Percentiles rank a stretch among this genome's conserved stretches.
Evolutionary conservation across 2,888 invertebrate species (phyloP).

Genomic region (Elmis aenea): DNA sequence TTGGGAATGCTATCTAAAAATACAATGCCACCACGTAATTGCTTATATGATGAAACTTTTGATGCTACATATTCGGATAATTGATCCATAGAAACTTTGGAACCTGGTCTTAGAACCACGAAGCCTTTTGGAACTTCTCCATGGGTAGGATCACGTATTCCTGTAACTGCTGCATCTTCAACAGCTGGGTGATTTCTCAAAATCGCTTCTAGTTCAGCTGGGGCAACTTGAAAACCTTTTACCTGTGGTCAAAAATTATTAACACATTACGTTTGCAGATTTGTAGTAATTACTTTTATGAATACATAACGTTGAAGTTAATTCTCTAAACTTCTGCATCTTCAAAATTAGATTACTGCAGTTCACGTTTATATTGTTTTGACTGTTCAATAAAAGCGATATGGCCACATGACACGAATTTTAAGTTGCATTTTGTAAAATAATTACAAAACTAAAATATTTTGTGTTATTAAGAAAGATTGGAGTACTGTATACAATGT

Average conservation of each 20-base stretch:
- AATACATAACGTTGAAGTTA: too few relatives aligned
- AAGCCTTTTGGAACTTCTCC: conserved; percentile 78
- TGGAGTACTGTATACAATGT: background rate
- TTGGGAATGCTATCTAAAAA: conserved; percentile 55
- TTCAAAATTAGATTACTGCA: background rate
- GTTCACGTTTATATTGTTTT: background rate
- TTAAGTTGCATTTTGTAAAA: too few relatives aligned
- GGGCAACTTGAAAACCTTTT: conserved; percentile 72
- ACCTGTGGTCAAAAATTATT: conserved; percentile 18
- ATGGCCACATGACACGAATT: too few relatives aligned
- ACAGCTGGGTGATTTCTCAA: conserved; percentile 68
- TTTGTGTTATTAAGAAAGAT: too few relatives aligned
- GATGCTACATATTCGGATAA: conserved; percentile 58
- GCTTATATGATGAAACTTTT: conserved; percentile 73
- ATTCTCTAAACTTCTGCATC: too few relatives aligned
- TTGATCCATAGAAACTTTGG: conserved; percentile 49
- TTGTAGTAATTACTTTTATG: too few relatives aligned
- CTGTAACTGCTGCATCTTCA: conserved; percentile 78
- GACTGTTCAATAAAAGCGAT: too few relatives aligned
- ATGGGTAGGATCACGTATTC: conserved; percentile 59
- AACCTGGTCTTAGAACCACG: conserved; percentile 53
- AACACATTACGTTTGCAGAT: background rate
- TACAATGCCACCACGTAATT: conserved; percentile 53
- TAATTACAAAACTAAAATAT: too few relatives aligned
- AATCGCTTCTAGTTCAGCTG: conserved; percentile 79